phyloP scores from a whole-genome alignment of 2,113 vertebrate species.

The Neofelis nebulosa region DNA sequence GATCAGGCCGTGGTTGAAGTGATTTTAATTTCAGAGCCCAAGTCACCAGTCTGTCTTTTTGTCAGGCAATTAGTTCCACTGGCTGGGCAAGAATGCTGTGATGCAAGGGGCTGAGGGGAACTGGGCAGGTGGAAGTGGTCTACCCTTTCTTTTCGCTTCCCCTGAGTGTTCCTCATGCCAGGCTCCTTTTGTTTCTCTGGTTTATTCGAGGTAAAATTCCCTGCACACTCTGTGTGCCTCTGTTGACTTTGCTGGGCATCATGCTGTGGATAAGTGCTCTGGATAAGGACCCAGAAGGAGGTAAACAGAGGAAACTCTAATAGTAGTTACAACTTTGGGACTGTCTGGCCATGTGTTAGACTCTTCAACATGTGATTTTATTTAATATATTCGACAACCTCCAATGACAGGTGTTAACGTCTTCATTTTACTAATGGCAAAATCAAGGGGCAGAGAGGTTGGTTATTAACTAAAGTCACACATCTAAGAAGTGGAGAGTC shows the following conservation, averaged over 20 bases:
- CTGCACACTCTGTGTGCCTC: background rate
- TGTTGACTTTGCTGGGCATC: background rate
- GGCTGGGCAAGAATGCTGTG: slow-evolving; percentile 52
- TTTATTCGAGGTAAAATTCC: slow-evolving; percentile 47
- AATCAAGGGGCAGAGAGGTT: background rate
- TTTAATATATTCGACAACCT: background rate
- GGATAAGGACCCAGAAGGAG: background rate
- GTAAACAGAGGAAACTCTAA: background rate
- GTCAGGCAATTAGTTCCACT: slow-evolving; percentile 78
- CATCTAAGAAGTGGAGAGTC: background rate
- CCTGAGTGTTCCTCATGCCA: background rate
- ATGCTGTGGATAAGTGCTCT: background rate
- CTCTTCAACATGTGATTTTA: background rate
- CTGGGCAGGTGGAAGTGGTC: background rate
- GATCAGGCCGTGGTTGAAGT: slow-evolving; percentile 67
- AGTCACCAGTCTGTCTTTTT: slow-evolving; percentile 73
- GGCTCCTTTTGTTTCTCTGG: slow-evolving; percentile 13
- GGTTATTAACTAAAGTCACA: background rate
- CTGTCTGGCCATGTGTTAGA: background rate
- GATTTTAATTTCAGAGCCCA: slow-evolving; percentile 77
- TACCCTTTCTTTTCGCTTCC: background rate
- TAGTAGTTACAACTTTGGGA: background rate
- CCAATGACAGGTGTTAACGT: background rate
- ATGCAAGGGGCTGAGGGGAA: background rate
- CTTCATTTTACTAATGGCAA: background rate